Evolutionary conservation across 2,113 vertebrate genomes (phyloP).

Genomic region (Apistogramma diplotaenia): DNA sequence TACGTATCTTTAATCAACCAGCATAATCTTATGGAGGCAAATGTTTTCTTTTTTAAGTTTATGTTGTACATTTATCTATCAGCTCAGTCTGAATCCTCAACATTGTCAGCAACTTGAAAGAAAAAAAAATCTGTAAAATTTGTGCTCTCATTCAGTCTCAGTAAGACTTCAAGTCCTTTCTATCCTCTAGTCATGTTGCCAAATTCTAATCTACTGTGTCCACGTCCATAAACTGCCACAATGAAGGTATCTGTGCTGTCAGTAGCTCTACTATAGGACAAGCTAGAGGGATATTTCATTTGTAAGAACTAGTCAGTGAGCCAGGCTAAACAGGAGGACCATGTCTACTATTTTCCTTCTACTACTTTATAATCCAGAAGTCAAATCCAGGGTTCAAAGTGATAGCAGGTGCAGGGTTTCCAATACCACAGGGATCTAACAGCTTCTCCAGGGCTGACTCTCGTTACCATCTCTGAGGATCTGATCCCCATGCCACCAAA

Average conservation of each 20-base stretch:
- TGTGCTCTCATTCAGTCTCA: constrained; percentile 1
- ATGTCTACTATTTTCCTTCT: constrained; percentile 25
- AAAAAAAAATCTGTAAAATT: background rate
- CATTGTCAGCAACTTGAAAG: background rate
- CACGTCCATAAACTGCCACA: constrained; percentile 20
- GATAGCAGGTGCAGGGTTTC: constrained; percentile 34
- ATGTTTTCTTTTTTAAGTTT: constrained; percentile 76
- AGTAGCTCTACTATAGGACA: background rate
- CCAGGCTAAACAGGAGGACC: constrained; percentile 45
- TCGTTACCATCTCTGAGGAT: background rate
- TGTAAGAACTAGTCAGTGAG: constrained; percentile 9
- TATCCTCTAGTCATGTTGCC: constrained; percentile 43
- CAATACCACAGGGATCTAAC: constrained; percentile 17
- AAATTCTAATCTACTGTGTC: constrained; percentile 36
- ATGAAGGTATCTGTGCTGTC: background rate
- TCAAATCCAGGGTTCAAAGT: constrained; percentile 25
- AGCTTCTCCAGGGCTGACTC: background rate
- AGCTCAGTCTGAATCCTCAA: constrained; percentile 4
- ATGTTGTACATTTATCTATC: constrained; percentile 15
- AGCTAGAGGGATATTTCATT: background rate
- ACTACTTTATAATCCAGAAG: constrained; percentile 39
- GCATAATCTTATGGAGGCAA: constrained; percentile 60
- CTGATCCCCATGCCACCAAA: background rate
- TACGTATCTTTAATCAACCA: constrained; percentile 44
- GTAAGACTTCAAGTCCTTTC: background rate